phyloP scores from a whole-genome alignment of 2,888 invertebrate species.

The Sialis lutaria region DNA sequence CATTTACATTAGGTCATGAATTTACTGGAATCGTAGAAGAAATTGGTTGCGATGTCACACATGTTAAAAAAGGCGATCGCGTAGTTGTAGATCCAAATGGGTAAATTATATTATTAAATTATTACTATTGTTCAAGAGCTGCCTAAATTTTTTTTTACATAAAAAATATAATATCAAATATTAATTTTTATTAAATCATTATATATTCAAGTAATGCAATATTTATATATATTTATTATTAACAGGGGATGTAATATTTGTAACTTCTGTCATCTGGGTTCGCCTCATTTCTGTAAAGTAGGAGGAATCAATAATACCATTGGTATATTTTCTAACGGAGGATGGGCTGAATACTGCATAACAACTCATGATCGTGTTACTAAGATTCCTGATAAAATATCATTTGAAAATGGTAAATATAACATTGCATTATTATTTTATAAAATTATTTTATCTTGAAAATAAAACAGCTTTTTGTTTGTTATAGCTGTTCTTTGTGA shows the following conservation, averaged over 20 bases:
- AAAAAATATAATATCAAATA: too few relatives aligned
- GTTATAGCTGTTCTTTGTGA: conserved; percentile 44
- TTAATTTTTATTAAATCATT: too few relatives aligned
- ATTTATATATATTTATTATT: too few relatives aligned
- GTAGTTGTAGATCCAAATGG: conserved; percentile 53
- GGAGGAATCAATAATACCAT: conserved; percentile 45
- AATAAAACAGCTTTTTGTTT: background rate
- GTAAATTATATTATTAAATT: conserved; percentile 28
- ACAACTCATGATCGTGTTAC: conserved; percentile 43
- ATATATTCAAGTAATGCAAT: too few relatives aligned
- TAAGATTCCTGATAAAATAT: conserved; percentile 34
- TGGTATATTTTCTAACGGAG: conserved; percentile 47
- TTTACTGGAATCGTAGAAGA: conserved; percentile 42
- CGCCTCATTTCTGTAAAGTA: conserved; percentile 41
- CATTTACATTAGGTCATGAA: conserved; percentile 47
- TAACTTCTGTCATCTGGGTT: conserved; percentile 38
- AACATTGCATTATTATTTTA: too few relatives aligned
- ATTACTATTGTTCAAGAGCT: too few relatives aligned
- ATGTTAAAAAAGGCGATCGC: conserved; percentile 42
- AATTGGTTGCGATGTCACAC: conserved; percentile 34
- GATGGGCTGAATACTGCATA: conserved; percentile 46
- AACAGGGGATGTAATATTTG: conserved; percentile 39
- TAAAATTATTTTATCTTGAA: too few relatives aligned
- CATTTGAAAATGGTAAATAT: conserved; percentile 35
- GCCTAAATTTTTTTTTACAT: too few relatives aligned